Evolutionary conservation across 2,888 invertebrate species (phyloP).

Genomic region (Drosophila pseudotakahashii): DNA sequence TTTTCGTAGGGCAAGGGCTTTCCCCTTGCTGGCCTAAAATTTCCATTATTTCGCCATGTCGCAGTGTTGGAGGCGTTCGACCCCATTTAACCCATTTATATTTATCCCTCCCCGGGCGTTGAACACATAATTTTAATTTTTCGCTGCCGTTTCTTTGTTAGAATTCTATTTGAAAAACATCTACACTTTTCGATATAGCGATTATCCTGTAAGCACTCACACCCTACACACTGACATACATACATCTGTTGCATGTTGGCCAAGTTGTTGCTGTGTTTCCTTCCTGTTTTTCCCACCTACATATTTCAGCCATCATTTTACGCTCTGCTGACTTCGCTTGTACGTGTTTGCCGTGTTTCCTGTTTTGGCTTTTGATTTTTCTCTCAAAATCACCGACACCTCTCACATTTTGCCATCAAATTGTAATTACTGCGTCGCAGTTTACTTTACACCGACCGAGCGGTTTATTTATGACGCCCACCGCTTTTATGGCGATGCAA

Average conservation of each 20-base stretch:
- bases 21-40: constrained; percentile 43
- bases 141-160: constrained; percentile 14
- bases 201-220: constrained; percentile 3
- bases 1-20: constrained; percentile 47
- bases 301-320: constrained; percentile 30
- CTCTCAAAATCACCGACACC: constrained; percentile 29
- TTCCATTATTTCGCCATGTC: constrained; percentile 50
- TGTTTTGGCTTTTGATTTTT: constrained; percentile 16
- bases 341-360: constrained; percentile 17
- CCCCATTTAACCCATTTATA: constrained; percentile 35
- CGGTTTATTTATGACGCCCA: constrained; percentile 17
- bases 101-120: constrained; percentile 21
- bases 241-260: constrained; percentile 69
- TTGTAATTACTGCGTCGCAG: constrained; percentile 52
- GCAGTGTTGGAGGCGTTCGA: constrained; percentile 19
- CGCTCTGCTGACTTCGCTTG: constrained; percentile 32
- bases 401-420: constrained; percentile 43
- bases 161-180: constrained; percentile 10
- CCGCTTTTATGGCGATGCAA: constrained; percentile 22
- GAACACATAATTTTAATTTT: constrained; percentile 48
- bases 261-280: constrained; percentile 47
- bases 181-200: constrained; percentile 18
- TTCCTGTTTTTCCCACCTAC: constrained; percentile 25
- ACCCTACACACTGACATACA: not conserved
- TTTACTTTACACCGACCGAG: constrained; percentile 7